phyloP scores from a whole-genome alignment of 2,113 vertebrate species.

The Alectura lathami region DNA sequence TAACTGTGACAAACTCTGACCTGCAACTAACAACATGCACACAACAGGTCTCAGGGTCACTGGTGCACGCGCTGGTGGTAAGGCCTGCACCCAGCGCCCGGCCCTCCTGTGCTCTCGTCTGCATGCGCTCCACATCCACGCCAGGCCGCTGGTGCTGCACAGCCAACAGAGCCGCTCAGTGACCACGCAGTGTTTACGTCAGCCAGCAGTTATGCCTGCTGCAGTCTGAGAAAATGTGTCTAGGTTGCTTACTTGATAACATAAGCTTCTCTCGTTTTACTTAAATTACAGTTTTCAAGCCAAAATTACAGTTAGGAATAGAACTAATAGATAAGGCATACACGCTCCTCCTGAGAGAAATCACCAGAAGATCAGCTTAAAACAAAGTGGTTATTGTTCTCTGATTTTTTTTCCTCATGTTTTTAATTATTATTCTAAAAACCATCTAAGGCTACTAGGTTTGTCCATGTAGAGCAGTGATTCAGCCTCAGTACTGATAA shows the following conservation, averaged over 20 bases:
- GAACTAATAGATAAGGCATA: background rate
- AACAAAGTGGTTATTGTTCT: background rate
- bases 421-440: background rate
- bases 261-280: background rate
- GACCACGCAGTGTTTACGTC: fast-evolving
- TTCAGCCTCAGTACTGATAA: background rate
- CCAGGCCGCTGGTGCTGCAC: fast-evolving
- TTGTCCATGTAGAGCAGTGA: background rate
- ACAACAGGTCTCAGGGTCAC: fast-evolving
- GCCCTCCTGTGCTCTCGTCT: too few relatives aligned
- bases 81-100: background rate
- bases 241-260: background rate
- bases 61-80: background rate
- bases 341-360: background rate
- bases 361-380: background rate
- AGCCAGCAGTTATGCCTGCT: background rate
- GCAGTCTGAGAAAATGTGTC: background rate
- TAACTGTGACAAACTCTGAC: background rate
- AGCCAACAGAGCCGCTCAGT: fast-evolving
- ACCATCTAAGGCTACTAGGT: background rate
- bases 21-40: background rate
- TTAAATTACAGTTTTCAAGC: background rate
- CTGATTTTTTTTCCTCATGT: background rate
- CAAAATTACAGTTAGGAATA: background rate
- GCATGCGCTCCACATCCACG: background rate